phyloP scores from a whole-genome alignment of 1,140 invertebrate genomes.

The Ceratina australensis region DNA sequence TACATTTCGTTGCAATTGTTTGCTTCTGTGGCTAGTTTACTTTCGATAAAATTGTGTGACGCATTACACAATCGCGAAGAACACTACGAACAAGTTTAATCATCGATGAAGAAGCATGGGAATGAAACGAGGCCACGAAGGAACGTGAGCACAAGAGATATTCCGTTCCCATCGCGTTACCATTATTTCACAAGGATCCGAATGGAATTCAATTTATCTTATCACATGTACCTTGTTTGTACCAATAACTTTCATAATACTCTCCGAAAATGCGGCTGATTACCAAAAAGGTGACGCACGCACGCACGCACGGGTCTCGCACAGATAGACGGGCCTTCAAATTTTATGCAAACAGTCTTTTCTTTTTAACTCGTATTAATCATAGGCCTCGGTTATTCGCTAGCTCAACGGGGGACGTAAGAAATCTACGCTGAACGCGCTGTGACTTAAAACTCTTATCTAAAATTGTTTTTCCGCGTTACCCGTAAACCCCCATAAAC shows the following conservation, averaged over 20 bases:
- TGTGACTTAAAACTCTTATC: neutral
- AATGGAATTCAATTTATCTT: slow-evolving; percentile 39
- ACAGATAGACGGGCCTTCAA: neutral
- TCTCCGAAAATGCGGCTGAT: slow-evolving; percentile 29
- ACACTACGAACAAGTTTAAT: neutral
- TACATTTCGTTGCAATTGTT: neutral
- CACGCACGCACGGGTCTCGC: too few relatives aligned
- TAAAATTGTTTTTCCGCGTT: neutral
- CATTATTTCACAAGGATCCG: neutral
- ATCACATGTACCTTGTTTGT: slow-evolving; percentile 29
- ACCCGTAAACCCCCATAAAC: neutral
- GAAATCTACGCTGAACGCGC: neutral
- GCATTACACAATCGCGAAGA: neutral
- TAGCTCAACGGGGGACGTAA: neutral
- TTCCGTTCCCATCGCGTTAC: neutral
- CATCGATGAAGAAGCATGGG: neutral
- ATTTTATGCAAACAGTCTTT: slow-evolving; percentile 27
- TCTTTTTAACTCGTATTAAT: slow-evolving; percentile 10
- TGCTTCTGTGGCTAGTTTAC: neutral
- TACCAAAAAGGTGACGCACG: slow-evolving; percentile 6
- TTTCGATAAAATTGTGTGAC: slow-evolving; percentile 14
- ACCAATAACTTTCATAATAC: slow-evolving; percentile 1
- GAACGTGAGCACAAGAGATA: neutral
- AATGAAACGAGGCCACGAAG: neutral
- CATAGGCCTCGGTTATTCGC: neutral